These are phyloP conservation scores for Chelonoidis abingdonii DNA, from an alignment of 2,113 vertebrate genomes.

Conservation along the genomic window DNA sequence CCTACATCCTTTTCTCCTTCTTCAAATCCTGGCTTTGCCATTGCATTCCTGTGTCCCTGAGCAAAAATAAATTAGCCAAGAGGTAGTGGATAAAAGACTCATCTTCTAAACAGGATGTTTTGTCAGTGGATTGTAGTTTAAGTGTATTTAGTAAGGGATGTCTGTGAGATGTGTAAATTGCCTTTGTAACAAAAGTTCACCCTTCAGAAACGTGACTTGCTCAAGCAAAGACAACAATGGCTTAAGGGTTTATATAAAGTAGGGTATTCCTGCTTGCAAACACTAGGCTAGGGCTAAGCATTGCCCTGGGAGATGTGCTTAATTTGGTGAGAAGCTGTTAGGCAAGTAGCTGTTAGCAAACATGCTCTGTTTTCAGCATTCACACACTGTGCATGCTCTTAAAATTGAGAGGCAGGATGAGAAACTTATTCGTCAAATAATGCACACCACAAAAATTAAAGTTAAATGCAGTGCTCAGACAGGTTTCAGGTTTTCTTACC, in stretches of 20 bases:
- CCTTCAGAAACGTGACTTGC: background rate
- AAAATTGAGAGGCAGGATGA: background rate
- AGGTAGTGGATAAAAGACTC: background rate
- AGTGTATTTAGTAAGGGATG: background rate
- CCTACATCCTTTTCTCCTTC: background rate
- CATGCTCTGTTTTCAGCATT: background rate
- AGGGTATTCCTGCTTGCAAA: slow-evolving; percentile 23
- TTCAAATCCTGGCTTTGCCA: slow-evolving; percentile 35
- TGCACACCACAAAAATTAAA: background rate
- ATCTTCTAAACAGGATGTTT: background rate
- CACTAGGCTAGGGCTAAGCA: background rate
- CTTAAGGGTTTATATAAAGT: slow-evolving; percentile 30
- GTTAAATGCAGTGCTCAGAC: background rate
- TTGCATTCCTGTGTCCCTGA: background rate
- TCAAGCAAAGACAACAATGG: background rate
- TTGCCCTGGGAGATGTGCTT: background rate
- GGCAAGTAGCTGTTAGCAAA: background rate
- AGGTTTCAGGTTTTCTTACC: fast-evolving
- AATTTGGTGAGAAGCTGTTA: background rate
- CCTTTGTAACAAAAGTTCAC: background rate
- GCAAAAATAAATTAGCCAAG: background rate
- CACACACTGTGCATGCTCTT: background rate
- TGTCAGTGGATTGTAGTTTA: slow-evolving; percentile 14
- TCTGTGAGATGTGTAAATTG: background rate
- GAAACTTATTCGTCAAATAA: background rate